phyloP scores from a whole-genome alignment of 1,140 invertebrate genomes.

The Pteromalus puparum region DNA sequence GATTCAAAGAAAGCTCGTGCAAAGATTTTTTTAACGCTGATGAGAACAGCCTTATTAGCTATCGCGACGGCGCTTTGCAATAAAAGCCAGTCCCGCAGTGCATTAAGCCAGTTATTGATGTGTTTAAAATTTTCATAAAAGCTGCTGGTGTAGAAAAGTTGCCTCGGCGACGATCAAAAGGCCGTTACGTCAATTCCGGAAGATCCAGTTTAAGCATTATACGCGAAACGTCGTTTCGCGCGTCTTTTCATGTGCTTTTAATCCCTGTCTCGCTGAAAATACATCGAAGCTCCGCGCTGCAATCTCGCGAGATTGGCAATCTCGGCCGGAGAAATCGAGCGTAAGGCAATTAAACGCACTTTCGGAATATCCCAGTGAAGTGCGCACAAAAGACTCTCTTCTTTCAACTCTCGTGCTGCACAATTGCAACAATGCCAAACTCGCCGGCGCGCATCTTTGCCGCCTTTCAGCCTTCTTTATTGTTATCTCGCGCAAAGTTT shows the following conservation, averaged over 20 bases:
- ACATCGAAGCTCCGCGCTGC: not conserved
- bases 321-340: not conserved
- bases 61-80: not conserved
- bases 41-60: constrained; percentile 20
- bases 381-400: not conserved
- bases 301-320: not conserved
- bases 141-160: not conserved
- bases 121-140: constrained; percentile 14
- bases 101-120: constrained; percentile 16
- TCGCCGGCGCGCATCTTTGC: not conserved
- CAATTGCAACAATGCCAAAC: not conserved
- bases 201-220: not conserved
- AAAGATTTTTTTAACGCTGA: not conserved
- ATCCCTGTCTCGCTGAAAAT: not conserved
- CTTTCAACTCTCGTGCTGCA: not conserved
- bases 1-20: not conserved
- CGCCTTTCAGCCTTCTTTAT: constrained; percentile 10
- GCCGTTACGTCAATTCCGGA: not conserved
- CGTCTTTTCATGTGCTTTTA: not conserved
- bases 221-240: no score
- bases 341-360: not conserved
- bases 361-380: not conserved
- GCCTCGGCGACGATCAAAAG: not conserved
- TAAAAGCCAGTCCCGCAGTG: not conserved
- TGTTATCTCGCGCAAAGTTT: constrained; percentile 24